phyloP scores from a whole-genome alignment of 2,113 vertebrate genomes.

The Pomatorhinus ruficollis region DNA sequence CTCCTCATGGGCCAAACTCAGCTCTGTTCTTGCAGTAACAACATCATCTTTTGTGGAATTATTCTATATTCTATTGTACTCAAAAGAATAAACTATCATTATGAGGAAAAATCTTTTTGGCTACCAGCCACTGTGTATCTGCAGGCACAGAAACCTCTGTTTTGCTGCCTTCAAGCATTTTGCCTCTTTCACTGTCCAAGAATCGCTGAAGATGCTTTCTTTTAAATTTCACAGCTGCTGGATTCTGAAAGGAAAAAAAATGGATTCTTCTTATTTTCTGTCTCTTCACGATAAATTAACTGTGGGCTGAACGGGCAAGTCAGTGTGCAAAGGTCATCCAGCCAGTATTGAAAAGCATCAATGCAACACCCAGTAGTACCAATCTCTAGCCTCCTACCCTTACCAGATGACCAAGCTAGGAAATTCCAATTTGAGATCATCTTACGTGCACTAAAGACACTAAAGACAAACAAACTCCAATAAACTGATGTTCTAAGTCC shows the following conservation, averaged over 20 bases:
- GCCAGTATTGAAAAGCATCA: background rate
- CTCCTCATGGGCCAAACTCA: background rate
- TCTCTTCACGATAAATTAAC: background rate
- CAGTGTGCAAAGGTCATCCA: background rate
- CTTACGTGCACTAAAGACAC: background rate
- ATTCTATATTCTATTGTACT: background rate
- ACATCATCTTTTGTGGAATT: background rate
- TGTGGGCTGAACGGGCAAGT: background rate
- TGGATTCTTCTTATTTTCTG: background rate
- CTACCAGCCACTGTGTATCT: background rate
- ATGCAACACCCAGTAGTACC: background rate
- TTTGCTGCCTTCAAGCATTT: background rate
- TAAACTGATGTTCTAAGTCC: background rate
- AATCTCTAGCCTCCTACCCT: background rate
- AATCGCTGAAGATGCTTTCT: background rate
- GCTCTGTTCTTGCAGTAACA: background rate
- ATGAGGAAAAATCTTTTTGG: background rate
- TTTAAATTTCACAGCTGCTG: slow-evolving; percentile 21
- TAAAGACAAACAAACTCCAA: background rate
- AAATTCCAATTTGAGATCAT: background rate
- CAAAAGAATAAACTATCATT: background rate
- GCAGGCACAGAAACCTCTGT: background rate
- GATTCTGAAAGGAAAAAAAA: background rate
- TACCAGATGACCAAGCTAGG: background rate
- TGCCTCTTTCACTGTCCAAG: background rate